phyloP scores from a whole-genome alignment of 2,888 invertebrate species.

The Drosophila lacicola region DNA sequence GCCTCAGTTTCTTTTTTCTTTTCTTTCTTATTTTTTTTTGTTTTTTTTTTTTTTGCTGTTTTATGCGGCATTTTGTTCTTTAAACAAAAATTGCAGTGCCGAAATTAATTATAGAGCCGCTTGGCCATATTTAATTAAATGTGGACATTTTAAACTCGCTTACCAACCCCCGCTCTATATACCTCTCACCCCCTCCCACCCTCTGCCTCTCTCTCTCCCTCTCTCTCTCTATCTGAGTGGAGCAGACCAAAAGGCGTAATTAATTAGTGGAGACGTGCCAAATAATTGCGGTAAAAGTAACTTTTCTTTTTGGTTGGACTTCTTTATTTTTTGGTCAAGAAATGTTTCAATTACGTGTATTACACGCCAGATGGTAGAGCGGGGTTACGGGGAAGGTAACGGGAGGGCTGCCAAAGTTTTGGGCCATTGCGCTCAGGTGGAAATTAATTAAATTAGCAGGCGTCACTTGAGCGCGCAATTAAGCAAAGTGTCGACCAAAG shows the following conservation, averaged over 20 bases:
- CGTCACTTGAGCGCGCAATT: slow-evolving; percentile 75
- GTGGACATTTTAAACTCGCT: slow-evolving; percentile 73
- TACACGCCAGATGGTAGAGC: slow-evolving; percentile 41
- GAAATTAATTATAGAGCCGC: slow-evolving; percentile 76
- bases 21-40: slow-evolving; percentile 8
- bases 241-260: slow-evolving; percentile 75
- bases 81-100: slow-evolving; percentile 77
- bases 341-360: slow-evolving; percentile 79
- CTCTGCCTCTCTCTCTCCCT: slow-evolving; percentile 1
- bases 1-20: slow-evolving; percentile 40
- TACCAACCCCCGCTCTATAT: not conserved
- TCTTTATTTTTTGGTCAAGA: slow-evolving; percentile 68
- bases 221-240: slow-evolving; percentile 9
- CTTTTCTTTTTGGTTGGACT: slow-evolving; percentile 66
- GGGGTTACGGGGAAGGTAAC: slow-evolving; percentile 13
- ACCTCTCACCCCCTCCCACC: not conserved
- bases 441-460: slow-evolving; percentile 81
- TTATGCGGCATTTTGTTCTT: slow-evolving; percentile 68
- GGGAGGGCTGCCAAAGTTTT: slow-evolving; percentile 52
- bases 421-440: slow-evolving; percentile 62
- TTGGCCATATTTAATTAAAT: slow-evolving; percentile 76
- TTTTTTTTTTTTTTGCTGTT: slow-evolving; percentile 16
- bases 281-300: slow-evolving; percentile 76
- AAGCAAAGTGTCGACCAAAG: slow-evolving; percentile 72
- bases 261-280: slow-evolving; percentile 77